phyloP scores from a whole-genome alignment of 2,113 vertebrate genomes.

The Notarius quadriscutis region DNA sequence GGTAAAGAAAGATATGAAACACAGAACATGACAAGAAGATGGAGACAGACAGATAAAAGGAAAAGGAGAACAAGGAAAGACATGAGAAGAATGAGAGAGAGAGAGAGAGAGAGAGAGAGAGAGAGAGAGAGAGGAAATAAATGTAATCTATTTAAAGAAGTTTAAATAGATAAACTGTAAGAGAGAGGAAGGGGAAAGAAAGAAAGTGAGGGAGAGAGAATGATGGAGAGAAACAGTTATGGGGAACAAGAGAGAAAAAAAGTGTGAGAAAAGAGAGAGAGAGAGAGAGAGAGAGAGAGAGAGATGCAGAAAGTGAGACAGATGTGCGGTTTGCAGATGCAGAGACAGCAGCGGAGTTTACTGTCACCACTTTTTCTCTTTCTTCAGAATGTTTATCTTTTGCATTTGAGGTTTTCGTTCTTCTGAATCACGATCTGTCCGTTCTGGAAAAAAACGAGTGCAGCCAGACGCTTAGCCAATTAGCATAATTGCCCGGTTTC shows the following conservation, averaged over 20 bases:
- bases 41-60: background rate
- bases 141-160: too few species aligned
- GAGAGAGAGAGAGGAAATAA: background rate
- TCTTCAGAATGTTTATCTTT: constrained; percentile 16
- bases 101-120: background rate
- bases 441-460: background rate
- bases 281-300: background rate
- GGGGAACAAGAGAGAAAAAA: too few species aligned
- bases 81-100: background rate
- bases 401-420: background rate
- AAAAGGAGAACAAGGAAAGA: background rate
- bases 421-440: background rate
- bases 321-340: constrained; percentile 1
- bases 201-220: background rate
- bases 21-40: background rate
- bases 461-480: constrained; percentile 25
- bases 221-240: too few species aligned
- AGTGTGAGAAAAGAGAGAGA: background rate
- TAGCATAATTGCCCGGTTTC: background rate
- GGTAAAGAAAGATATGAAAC: background rate
- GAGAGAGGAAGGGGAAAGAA: background rate
- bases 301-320: background rate
- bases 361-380: constrained; percentile 1
- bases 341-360: background rate
- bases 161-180: background rate